These are phyloP conservation scores for Acropternis orthonyx DNA, from an alignment of 2,797 vertebrate species.

Conservation along the genomic window DNA sequence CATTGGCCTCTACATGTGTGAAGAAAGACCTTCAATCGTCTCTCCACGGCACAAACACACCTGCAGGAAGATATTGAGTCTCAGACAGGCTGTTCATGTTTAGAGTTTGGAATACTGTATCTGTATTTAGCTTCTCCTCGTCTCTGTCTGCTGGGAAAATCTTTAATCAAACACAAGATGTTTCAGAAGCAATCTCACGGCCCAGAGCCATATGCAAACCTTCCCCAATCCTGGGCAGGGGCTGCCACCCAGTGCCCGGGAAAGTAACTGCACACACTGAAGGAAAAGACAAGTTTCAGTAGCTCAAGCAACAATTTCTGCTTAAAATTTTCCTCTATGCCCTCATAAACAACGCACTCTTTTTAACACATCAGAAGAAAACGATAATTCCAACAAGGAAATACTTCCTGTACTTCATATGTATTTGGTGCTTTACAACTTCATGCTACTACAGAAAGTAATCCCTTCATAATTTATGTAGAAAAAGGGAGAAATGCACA, in stretches of 20 bases:
- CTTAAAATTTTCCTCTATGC: not conserved
- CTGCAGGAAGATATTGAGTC: not conserved
- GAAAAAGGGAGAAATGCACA: not conserved
- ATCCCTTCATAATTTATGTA: not conserved
- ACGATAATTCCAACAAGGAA: not conserved
- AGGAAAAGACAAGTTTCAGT: not conserved
- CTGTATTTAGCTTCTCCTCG: not conserved
- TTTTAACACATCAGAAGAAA: not conserved
- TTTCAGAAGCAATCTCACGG: not conserved
- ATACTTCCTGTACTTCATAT: not conserved
- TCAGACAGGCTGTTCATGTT: not conserved
- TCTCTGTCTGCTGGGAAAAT: not conserved
- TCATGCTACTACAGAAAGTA: not conserved
- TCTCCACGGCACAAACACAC: not conserved
- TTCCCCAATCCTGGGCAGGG: not conserved
- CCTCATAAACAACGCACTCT: not conserved
- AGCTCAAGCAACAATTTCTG: not conserved
- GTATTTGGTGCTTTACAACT: not conserved
- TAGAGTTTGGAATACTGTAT: not conserved
- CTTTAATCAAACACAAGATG: not conserved
- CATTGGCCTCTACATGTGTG: not conserved
- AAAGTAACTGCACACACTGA: not conserved
- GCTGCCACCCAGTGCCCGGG: constrained; percentile 34
- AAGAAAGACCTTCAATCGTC: not conserved
- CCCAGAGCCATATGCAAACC: not conserved